Evolutionary conservation across 2,113 vertebrate species (phyloP), one percentile per base, ranked within the genome.

Genomic region (Pelobates fuscus): DNA sequence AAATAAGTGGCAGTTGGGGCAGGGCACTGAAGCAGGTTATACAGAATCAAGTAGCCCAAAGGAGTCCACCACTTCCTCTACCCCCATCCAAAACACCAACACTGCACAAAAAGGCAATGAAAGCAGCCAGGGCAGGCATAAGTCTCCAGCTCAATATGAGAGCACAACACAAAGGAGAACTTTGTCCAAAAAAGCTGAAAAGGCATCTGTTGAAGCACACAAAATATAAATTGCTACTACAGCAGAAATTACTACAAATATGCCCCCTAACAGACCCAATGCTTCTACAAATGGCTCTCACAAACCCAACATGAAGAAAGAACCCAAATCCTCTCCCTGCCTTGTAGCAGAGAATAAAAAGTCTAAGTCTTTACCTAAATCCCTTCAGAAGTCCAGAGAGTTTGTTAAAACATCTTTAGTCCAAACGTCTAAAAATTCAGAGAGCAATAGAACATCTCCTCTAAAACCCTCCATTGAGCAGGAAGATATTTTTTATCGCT

Each of bases 171-270:
- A 94, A 37, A 90, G 96, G 68, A 92, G 94, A 82, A 92, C 93
- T 20, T 88, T 94, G 63, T 97, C 97, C 67, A 99, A 98, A 87
- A 99, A 98, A 84, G 81, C 92, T 0, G 97, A 98, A 71, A 98
- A 98, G 83, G 88, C 91, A 6, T 85, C 93, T 10, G 88, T 93
- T 23, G 96, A 97, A 81, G 96, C 98, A 79, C 89, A 98, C 63
- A 94, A 95, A 87, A 95, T 98, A 81, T 96, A 98, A 86, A 98
- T 94, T 6, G 95, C 97, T 78, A 94, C 95, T 0, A 91, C 95
- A 0, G 90, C 94, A 0, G 95, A 97, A 78, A 92, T 95, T 37
- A 86, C 94, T 1, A 84, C 93, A 75, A 94, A 87, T 75, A 91
- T 95, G 68, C 92, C 94, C 44, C 89, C 90, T 12, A 92, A 91